Percentiles rank a stretch among this genome's conserved stretches.
phyloP scores from a whole-genome alignment of 2,888 invertebrate genomes.

The Mythimna ferrago region DNA sequence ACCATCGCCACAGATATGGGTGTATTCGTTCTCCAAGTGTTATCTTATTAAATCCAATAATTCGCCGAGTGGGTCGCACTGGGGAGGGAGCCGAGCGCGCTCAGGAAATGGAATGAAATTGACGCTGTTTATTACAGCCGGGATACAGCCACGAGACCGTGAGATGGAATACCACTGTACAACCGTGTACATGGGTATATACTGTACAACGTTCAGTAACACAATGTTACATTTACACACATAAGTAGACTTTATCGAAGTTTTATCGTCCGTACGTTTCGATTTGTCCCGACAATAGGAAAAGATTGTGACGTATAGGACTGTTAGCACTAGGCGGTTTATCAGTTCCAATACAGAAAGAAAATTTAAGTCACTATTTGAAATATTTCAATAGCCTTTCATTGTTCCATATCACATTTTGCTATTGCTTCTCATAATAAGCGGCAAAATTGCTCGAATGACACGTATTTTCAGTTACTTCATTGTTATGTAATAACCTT shows the following conservation, averaged over 20 bases:
- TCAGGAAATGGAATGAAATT: conserved; percentile 89
- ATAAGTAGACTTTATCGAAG: neutral
- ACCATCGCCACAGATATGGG: conserved; percentile 68
- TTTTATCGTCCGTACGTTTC: conserved; percentile 14
- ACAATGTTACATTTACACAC: neutral
- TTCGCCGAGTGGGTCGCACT: conserved; percentile 78
- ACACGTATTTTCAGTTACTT: conserved; percentile 24
- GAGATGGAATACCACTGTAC: conserved; percentile 51
- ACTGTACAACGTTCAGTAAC: conserved; percentile 1
- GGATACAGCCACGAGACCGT: conserved; percentile 72
- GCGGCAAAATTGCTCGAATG: neutral
- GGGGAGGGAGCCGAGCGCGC: conserved; percentile 70
- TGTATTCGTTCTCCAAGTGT: conserved; percentile 74
- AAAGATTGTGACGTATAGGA: neutral
- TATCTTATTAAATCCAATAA: conserved; percentile 83
- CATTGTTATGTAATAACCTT: conserved; percentile 46
- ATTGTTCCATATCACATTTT: conserved; percentile 2
- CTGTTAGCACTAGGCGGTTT: neutral
- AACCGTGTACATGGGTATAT: conserved; percentile 6
- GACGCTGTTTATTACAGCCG: conserved; percentile 80
- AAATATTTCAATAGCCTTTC: conserved; percentile 4
- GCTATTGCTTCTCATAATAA: conserved; percentile 1
- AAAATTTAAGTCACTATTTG: neutral
- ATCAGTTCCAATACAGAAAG: neutral
- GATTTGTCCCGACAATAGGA: neutral